Percentiles rank a stretch among this genome's conserved stretches.
These are phyloP conservation scores for Ceratina calcarata DNA, from an alignment of 1,140 invertebrate genomes.

Conservation along the genomic window DNA sequence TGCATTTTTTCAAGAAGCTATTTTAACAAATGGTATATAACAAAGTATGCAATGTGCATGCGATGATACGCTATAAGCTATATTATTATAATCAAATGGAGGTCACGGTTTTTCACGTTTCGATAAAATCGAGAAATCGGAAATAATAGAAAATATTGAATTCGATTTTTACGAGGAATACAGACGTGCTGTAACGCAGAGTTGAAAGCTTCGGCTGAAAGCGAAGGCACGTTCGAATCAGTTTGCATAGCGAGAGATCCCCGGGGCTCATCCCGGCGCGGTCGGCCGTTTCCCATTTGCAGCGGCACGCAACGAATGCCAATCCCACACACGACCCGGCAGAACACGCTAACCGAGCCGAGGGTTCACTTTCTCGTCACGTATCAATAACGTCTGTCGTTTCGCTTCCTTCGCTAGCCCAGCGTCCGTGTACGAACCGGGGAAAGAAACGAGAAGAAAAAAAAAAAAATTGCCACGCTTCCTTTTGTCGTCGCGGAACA, in stretches of 20 bases:
- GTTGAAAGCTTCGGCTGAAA: constrained; percentile 10
- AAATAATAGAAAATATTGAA: too few relatives aligned
- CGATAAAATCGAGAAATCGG: background rate
- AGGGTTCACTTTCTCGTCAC: constrained; percentile 55
- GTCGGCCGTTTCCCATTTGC: constrained; percentile 45
- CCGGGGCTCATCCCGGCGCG: constrained; percentile 52
- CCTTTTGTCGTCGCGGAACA: constrained; percentile 21
- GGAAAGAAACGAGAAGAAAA: background rate
- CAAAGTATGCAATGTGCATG: background rate
- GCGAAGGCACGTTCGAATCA: constrained; percentile 47
- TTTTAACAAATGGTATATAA: too few relatives aligned
- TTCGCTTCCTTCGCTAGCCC: constrained; percentile 6
- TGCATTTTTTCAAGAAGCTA: too few relatives aligned
- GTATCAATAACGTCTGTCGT: constrained; percentile 61
- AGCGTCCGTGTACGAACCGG: constrained; percentile 40
- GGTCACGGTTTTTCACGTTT: background rate
- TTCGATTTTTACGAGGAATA: too few relatives aligned
- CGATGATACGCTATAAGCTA: background rate
- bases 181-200: too few relatives aligned
- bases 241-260: constrained; percentile 59
- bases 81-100: too few relatives aligned
- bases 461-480: background rate
- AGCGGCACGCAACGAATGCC: constrained; percentile 57
- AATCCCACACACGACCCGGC: constrained; percentile 51
- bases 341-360: background rate